These are phyloP conservation scores for Crotophaga sulcirostris DNA, from an alignment of 2,113 vertebrate genomes.

Conservation along the genomic window DNA sequence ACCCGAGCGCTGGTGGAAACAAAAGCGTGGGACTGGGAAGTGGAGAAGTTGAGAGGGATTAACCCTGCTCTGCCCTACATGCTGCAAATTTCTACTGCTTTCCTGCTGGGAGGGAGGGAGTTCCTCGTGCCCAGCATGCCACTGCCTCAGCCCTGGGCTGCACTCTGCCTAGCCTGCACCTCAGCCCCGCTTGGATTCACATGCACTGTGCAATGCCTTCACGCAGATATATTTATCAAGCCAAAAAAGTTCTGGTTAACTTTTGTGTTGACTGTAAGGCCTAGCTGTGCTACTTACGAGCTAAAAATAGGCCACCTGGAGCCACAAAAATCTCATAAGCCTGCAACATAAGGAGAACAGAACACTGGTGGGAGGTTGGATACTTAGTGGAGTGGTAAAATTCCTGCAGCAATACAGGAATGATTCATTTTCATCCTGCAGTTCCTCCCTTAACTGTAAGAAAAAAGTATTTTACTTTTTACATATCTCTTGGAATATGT, in stretches of 20 bases:
- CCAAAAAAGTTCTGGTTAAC: neutral
- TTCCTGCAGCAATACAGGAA: neutral
- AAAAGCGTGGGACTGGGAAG: neutral
- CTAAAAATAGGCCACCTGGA: neutral
- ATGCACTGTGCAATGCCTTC: neutral
- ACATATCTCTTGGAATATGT: neutral
- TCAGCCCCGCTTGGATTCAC: neutral
- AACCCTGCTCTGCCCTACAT: neutral
- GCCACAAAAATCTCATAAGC: neutral
- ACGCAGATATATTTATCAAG: neutral
- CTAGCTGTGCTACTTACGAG: neutral
- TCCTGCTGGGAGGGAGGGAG: neutral
- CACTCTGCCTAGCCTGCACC: neutral
- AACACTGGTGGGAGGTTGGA: neutral
- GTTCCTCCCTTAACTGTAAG: neutral
- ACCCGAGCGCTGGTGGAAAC: neutral
- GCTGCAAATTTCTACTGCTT: neutral
- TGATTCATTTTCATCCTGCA: neutral
- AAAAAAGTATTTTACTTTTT: neutral
- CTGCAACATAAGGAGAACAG: neutral
- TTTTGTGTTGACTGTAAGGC: neutral
- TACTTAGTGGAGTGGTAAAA: neutral
- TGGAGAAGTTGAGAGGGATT: neutral
- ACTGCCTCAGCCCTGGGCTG: neutral
- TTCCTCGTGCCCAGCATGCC: neutral